Percentiles rank a stretch among this genome's conserved stretches.
Conservation (phyloP, 2,797 vertebrate genomes). For the Mus minutoides region DNA sequence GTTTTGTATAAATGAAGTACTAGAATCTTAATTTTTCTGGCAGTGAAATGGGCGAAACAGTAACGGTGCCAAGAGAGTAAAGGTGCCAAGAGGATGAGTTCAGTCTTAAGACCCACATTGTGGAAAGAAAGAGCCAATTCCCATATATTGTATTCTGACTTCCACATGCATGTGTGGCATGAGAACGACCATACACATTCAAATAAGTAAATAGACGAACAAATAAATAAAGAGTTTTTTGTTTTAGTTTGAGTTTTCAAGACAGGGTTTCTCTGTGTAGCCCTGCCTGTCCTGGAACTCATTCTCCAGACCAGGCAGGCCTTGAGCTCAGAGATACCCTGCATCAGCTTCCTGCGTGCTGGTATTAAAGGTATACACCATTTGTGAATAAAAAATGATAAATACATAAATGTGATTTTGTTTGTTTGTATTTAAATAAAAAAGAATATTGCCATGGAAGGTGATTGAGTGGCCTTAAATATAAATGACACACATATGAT, state of each 20-base stretch:
- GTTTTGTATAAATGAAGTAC: constrained; percentile 16
- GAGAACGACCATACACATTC: neutral
- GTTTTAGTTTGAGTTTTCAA: neutral
- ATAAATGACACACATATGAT: neutral
- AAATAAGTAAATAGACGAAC: neutral
- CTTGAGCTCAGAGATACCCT: neutral
- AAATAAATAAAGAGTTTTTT: neutral
- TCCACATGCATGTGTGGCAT: neutral
- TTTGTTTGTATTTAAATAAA: neutral
- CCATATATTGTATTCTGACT: neutral
- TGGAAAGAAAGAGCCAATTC: neutral
- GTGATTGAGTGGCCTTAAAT: neutral
- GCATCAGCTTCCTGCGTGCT: no score
- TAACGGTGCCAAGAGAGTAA: neutral
- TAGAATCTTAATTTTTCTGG: neutral
- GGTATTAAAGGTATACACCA: neutral
- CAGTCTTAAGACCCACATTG: neutral
- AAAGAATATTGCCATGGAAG: neutral
- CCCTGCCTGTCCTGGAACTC: neutral
- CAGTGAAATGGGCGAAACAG: neutral
- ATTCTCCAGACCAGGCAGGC: neutral
- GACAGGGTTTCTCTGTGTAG: neutral
- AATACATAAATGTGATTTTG: neutral
- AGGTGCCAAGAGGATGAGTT: neutral
- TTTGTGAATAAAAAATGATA: neutral